phyloP scores from a whole-genome alignment of 2,797 vertebrate genomes.

The Borostomias antarcticus region DNA sequence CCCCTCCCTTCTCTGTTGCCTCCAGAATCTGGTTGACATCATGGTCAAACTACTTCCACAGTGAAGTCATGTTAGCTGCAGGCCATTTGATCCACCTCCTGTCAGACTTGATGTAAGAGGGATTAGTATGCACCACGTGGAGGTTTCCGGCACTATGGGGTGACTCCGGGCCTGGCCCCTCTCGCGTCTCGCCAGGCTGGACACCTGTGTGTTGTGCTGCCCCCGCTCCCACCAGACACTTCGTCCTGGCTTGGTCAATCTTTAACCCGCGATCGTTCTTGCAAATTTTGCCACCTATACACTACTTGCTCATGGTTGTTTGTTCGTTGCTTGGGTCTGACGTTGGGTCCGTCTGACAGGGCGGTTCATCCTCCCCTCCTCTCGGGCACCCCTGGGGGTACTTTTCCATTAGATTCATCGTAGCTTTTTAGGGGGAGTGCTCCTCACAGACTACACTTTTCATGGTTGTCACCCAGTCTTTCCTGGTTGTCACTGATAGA shows the following conservation, averaged over 20 bases:
- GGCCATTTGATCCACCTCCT: slow-evolving; percentile 17
- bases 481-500: slow-evolving; percentile 17
- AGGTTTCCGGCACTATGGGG: slow-evolving; percentile 12
- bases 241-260: slow-evolving; percentile 25
- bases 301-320: slow-evolving; percentile 8
- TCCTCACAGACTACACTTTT: too few species aligned
- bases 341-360: too few species aligned
- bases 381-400: slow-evolving; percentile 6
- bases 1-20: slow-evolving; percentile 9
- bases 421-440: not conserved
- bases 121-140: slow-evolving; percentile 4
- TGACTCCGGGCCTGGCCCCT: too few species aligned
- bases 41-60: slow-evolving; percentile 24
- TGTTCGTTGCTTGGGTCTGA: slow-evolving; percentile 1
- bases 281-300: slow-evolving; percentile 18
- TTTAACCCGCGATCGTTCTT: slow-evolving; percentile 17
- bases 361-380: too few species aligned
- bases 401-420: not conserved
- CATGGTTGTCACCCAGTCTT: slow-evolving; percentile 16
- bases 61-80: slow-evolving; percentile 11
- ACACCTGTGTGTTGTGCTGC: slow-evolving; percentile 19
- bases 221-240: not conserved
- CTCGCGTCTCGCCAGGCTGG: slow-evolving; percentile 23
- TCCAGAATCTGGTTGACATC: slow-evolving; percentile 31
- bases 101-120: slow-evolving; percentile 13